Conservation (phyloP, 2,888 invertebrate species). For the Clostera curtula region DNA sequence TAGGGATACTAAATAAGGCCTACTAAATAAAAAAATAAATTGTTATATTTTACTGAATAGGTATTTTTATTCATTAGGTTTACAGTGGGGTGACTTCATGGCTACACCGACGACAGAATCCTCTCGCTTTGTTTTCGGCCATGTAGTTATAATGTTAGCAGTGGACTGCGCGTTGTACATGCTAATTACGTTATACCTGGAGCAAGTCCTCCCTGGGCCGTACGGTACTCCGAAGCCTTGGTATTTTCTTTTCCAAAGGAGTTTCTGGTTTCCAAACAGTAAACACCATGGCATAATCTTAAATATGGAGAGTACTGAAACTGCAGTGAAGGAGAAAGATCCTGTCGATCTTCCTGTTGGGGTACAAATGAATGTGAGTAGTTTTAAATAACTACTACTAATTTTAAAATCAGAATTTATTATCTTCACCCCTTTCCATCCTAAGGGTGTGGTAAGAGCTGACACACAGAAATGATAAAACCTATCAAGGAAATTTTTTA, state of each 20-base stretch:
- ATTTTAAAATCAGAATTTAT: too few relatives aligned
- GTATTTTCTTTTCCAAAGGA: conserved; percentile 82
- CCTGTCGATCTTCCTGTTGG: conserved; percentile 59
- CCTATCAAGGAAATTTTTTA: too few relatives aligned
- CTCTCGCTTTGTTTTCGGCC: conserved; percentile 78
- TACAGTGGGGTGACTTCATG: conserved; percentile 79
- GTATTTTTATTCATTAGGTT: conserved; percentile 44
- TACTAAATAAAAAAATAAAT: too few relatives aligned
- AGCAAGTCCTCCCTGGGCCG: conserved; percentile 90
- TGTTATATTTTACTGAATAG: conserved; percentile 8
- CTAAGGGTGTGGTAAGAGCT: too few relatives aligned
- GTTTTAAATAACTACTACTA: not conserved
- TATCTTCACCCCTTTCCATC: too few relatives aligned
- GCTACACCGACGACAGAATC: conserved; percentile 79
- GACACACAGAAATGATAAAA: too few relatives aligned
- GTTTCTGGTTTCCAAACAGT: conserved; percentile 68
- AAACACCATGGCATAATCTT: conserved; percentile 10
- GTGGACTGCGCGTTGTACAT: conserved; percentile 82
- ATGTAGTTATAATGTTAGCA: conserved; percentile 82
- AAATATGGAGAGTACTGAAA: conserved; percentile 18
- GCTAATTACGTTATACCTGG: conserved; percentile 86
- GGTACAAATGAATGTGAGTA: conserved; percentile 63
- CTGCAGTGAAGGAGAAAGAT: conserved; percentile 59
- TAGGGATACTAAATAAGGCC: too few relatives aligned
- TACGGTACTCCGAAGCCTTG: conserved; percentile 88